Evolutionary conservation across 2,797 vertebrate genomes (phyloP), one percentile per base, ranked within the genome.

Genomic region (Zenarchopterus dispar): DNA sequence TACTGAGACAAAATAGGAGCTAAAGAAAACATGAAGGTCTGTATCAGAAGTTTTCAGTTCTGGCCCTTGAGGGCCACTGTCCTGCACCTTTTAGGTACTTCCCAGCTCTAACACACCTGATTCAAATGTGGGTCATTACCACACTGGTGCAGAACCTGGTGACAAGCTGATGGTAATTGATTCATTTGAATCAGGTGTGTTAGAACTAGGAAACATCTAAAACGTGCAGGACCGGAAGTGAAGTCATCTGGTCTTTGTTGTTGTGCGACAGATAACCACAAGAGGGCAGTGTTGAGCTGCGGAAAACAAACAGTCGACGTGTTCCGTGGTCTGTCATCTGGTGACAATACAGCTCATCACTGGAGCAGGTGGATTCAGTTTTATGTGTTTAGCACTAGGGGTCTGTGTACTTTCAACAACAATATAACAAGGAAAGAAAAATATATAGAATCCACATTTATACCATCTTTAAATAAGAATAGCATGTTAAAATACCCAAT

Each of bases 261-360:
- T 16, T 39, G 3, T 39, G 36, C 13, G 36, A 39, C 19, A 22
- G 31, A 23, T 2, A 16, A 15, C 71, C 88, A 78, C 8, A 9
- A 82, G 89, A 78, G 54, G 78, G 15, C 75, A 80, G 72, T 51
- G 62, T 51, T 69, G 56, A 23, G n/a, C 57, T 54, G 16, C 64
- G 28, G 67, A 8, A 47, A 73, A 51, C 44, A 16, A 2, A 39
- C 5, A 0, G 1, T 11, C 10, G 6, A 3, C 1, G 43, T 6
- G 9, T 5, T 22, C 36, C 65, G 22, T 7, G 36, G 36, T 36
- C 36, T 15, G 1, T 39, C 31, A 31, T 31, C 36, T 15, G 11
- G 11, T 15, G 13, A 39, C 9, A 31, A 31, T 31, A 8, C 2
- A 48, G 16, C 24, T 52, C 15, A 21, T 31, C 11, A 33, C 4